Base-by-base conservation (phyloP, 2,797 vertebrate genomes). In the Eidolon dupreanum region DNA sequence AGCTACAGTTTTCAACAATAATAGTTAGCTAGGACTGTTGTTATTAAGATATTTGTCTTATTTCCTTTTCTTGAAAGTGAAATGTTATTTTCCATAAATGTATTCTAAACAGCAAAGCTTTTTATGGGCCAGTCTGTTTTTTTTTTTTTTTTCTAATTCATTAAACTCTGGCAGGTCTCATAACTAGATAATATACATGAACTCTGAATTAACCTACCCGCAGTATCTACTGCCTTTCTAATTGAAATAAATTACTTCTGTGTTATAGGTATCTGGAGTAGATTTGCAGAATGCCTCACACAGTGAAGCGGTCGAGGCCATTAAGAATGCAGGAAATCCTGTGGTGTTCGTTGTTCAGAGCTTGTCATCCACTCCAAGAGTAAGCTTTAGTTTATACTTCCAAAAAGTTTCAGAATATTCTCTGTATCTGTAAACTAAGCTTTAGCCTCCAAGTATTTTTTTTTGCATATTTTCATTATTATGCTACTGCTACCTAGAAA, bases 311-410 rank as follows among this genome's bases (percentile, higher is more conserved):
- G 99, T 99, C 1, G 98, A 99, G 90, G 99, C 99, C 95, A 99
- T 99, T 90, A 99, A 99, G 98, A 99, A 98, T 0, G 99, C 99
- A 0, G 98, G 98, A 20, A 99, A 99, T 88, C 99, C 99, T 0
- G 99, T 99, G 0, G 98, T 99, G 95, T 99, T 99, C 71, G 96
- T 99, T 2, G 99, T 99, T 43, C 99, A 99, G 98, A 99, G 99
- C 92, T 98, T 99, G 96, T 99, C 98, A 4, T 97, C 98, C 0
- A 98, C 99, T 5, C 99, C 99, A 4, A 98, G 99, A 98, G 99
- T 99, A 98, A 97, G 98, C 98, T 87, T 53, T 71, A 6, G 36
- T 70, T 91, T 53, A 1, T 68, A 10, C 74, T 2, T 79, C 75
- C 79, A 92, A 19, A 53, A 79, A n/a, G 41, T 70, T 78, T 73